Base-by-base conservation (phyloP, 1,140 invertebrate species). In the Euura lappo region DNA sequence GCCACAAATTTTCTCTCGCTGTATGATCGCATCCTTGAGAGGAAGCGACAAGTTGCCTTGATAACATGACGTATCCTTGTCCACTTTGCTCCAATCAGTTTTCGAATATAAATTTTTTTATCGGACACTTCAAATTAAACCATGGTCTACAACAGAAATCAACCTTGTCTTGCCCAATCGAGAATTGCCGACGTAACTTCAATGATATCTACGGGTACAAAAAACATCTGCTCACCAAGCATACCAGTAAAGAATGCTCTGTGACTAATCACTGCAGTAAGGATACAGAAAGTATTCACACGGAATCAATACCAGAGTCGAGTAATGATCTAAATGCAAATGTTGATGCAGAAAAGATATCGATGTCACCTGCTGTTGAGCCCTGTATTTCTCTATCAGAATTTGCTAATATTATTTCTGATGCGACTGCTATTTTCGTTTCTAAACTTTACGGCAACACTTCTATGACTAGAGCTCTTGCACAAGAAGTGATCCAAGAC, bases 31-130 rank as follows among this genome's bases (percentile, higher is more conserved):
- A 2, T 11, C 6, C 47, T 51, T 51, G 6, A 7, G 47, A 51
- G 47, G 6, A 6, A 51, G 47, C 47, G 11, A 7, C 2, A 51
- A 51, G 1, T 51, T 51, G 47, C 47, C 47, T 51, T 51, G 47
- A 51, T 51, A 51, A 51, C 47, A 11, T 51, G 47, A 51, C 47
- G 47, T 51, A 51, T 51, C 6, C 47, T 7, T 51, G 47, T 51
- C 47, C 47, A 51, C 47, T 51, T 51, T 51, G 47, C 47, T 51
- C 47, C 47, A 51, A 51, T 51, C 47, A 51, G 47, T 51, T 51
- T 51, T 51, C 47, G 47, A 51, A 51, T 51, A 51, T 51, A 6
- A 51, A 11, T 51, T 51, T 51, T 51, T 51, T 51, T 51, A 51
- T 51, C 6, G 47, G 47, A 51, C 28, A 28, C 28, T 28, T 28